phyloP scores from a whole-genome alignment of 2,888 invertebrate genomes.

The Pachydiplax longipennis region DNA sequence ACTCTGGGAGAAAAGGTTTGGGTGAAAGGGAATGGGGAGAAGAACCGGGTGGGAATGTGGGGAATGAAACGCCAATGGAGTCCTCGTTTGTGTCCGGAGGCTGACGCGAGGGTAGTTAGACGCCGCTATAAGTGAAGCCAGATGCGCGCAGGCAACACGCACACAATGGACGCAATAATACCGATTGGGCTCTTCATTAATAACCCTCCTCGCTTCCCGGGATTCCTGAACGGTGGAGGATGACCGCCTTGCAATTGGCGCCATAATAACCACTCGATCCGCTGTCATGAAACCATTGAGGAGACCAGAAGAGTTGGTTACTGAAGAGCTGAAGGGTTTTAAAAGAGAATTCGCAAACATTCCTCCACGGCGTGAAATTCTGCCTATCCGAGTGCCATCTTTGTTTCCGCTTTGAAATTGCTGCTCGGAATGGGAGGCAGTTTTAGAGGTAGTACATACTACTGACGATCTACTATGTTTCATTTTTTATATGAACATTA shows the following conservation, averaged over 20 bases:
- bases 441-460: too few species aligned
- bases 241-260: background rate
- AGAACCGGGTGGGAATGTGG: background rate
- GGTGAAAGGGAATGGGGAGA: background rate
- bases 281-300: background rate
- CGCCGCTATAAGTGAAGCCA: conserved; percentile 2
- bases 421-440: too few species aligned
- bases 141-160: background rate
- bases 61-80: background rate
- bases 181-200: conserved; percentile 24
- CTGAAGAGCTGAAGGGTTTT: background rate
- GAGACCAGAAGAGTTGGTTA: background rate
- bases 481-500: too few species aligned
- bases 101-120: background rate
- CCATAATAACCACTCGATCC: background rate
- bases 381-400: too few species aligned
- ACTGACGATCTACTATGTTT: too few species aligned
- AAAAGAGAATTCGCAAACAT: too few species aligned
- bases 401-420: too few species aligned
- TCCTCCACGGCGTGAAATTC: too few species aligned
- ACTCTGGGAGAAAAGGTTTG: background rate
- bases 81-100: background rate
- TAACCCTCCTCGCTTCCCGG: background rate
- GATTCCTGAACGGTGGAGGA: background rate
- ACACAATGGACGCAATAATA: background rate